Percentiles rank a stretch among this genome's conserved stretches.
Evolutionary conservation across 2,113 vertebrate genomes (phyloP).

Genomic region (Pterocles gutturalis): DNA sequence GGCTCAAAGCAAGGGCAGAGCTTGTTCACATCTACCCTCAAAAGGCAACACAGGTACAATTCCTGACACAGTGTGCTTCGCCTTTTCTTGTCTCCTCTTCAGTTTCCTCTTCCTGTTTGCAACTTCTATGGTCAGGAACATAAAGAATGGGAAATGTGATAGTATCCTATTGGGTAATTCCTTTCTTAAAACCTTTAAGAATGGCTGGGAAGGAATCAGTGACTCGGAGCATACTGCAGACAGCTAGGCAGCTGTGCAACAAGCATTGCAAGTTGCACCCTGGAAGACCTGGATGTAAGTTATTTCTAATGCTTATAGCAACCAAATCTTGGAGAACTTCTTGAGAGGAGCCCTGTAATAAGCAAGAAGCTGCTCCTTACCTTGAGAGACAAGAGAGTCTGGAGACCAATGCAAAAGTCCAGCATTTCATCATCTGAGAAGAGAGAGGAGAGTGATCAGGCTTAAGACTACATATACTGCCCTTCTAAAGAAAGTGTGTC

Average conservation of each 20-base stretch:
- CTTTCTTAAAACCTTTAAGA: not conserved
- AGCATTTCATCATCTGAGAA: slow-evolving; percentile 84
- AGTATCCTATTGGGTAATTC: not conserved
- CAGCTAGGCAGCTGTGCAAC: not conserved
- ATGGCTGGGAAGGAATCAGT: not conserved
- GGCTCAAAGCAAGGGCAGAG: not conserved
- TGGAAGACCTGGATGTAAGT: not conserved
- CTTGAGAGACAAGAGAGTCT: slow-evolving; percentile 90
- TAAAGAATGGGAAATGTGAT: not conserved
- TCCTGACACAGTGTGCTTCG: not conserved
- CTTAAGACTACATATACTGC: not conserved
- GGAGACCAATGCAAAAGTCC: slow-evolving; percentile 90
- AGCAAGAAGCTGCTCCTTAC: slow-evolving; percentile 76
- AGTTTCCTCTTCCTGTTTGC: not conserved
- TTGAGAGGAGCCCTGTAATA: not conserved
- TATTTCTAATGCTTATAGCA: not conserved
- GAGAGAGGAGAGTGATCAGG: slow-evolving; percentile 14
- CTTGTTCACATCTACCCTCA: not conserved
- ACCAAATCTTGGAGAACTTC: not conserved
- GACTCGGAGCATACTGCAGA: not conserved
- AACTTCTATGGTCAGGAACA: not conserved
- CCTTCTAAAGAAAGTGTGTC: not conserved
- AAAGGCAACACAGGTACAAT: not conserved
- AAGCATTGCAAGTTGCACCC: not conserved
- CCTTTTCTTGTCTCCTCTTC: not conserved